These are phyloP conservation scores for Guaruba guarouba DNA, from an alignment of 2,113 vertebrate genomes.

Conservation along the genomic window DNA sequence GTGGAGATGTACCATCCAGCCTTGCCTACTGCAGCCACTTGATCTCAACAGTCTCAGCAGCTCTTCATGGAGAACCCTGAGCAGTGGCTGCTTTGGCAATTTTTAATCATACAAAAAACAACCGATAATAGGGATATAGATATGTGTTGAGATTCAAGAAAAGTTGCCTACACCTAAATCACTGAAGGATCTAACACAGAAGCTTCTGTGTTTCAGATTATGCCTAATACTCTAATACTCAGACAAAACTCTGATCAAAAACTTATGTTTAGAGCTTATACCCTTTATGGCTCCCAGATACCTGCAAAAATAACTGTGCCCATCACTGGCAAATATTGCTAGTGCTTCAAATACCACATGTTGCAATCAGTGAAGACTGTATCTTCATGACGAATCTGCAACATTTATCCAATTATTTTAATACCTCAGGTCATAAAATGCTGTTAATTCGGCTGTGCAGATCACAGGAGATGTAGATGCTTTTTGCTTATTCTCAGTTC, in stretches of 20 bases:
- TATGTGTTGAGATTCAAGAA: not conserved
- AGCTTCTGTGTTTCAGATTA: not conserved
- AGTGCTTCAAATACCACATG: not conserved
- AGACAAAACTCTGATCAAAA: not conserved
- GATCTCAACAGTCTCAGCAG: not conserved
- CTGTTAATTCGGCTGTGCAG: not conserved
- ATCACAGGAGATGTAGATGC: not conserved
- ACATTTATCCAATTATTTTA: not conserved
- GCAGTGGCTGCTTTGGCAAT: not conserved
- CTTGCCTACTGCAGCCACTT: not conserved
- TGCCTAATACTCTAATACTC: not conserved
- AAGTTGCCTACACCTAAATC: not conserved
- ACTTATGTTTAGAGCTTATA: not conserved
- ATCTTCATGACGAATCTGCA: not conserved
- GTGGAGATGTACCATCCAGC: not conserved
- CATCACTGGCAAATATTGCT: not conserved
- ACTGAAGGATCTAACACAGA: not conserved
- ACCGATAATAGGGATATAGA: fast-evolving
- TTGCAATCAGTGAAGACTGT: not conserved
- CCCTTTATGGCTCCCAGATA: not conserved
- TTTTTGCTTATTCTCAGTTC: not conserved
- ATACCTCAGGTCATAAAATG: not conserved
- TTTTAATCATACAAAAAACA: not conserved
- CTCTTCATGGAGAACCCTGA: not conserved
- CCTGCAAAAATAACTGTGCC: not conserved